Evolutionary conservation across 2,888 invertebrate genomes (phyloP), one percentile per base, ranked within the genome.

Genomic region (Orchesellides sinensis): DNA sequence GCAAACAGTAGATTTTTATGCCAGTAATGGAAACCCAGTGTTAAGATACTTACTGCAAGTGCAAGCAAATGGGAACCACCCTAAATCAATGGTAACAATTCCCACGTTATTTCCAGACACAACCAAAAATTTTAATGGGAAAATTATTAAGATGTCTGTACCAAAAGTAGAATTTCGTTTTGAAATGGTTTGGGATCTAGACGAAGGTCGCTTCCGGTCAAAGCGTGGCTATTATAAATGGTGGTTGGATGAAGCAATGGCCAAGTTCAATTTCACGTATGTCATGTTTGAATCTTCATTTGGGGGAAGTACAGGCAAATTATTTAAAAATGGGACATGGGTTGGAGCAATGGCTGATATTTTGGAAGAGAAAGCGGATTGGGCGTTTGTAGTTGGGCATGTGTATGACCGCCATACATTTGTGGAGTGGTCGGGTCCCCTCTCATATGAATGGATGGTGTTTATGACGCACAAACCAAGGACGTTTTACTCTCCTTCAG

Each of bases 171-270:
- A 25, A 0, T 80, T 69, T 47, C 59, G 73, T 25, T 75, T 84
- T 52, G 80, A 80, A 73, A 78, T 78, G 61, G 56, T 21, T 19
- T 56, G 49, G 21, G 19, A 25, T 32, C 29, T 21, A 17, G 49
- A 61, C 0, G 54, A 65, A 0, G 25, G 63, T 19, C 1, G 40
- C 19, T 21, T 29, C 40, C 66, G 29, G 49, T n/a, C 47, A 21
- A 45, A 19, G 29, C 49, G 75, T 14, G 75, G 82, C 6, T 56
- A 32, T 14, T 75, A 82, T 47, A 82, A 82, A 56, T 29, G 17
- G 2, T 82, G 82, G 82, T 54, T 82, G 17, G 82, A 82, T n/a
- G 61, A 56, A 23, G 49, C 52, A 6, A 63, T 69, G 59, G 25
- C 10, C 0, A 35, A 35, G 6, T 75, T 63, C 14, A 82, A 82